Conservation (phyloP, 2,113 vertebrate genomes). For the Xiphophorus couchianus region DNA sequence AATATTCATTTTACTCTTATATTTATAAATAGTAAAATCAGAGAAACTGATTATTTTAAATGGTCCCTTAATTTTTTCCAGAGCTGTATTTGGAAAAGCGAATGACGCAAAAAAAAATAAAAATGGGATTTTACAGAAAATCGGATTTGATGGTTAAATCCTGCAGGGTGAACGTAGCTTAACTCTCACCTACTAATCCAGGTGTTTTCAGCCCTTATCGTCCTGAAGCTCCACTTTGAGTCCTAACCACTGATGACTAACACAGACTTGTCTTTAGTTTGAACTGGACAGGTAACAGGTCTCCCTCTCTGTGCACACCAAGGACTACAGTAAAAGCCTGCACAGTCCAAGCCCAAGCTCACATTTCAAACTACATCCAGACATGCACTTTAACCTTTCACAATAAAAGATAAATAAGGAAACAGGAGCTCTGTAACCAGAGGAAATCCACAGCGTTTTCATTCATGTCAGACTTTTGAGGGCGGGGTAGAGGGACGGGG, state of each 20-base stretch:
- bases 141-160: too few species aligned
- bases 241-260: conserved; percentile 42
- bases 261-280: conserved; percentile 59
- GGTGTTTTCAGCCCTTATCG: neutral
- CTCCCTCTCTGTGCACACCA: conserved; percentile 76
- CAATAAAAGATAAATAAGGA: neutral
- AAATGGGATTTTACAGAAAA: too few species aligned
- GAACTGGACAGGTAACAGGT: conserved; percentile 53
- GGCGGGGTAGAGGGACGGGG: conserved; percentile 54
- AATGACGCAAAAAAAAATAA: too few species aligned
- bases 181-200: conserved; percentile 50
- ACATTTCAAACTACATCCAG: neutral
- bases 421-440: conserved; percentile 34
- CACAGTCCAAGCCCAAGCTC: conserved; percentile 60
- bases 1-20: too few species aligned
- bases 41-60: too few species aligned
- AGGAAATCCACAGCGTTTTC: conserved; percentile 17
- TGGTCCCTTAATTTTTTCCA: too few species aligned
- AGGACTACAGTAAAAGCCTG: conserved; percentile 79
- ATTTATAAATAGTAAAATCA: too few species aligned
- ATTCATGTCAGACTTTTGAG: conserved; percentile 55
- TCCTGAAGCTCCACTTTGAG: conserved; percentile 15
- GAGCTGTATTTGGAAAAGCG: too few species aligned
- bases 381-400: neutral
- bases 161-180: too few species aligned